Percentiles rank a stretch among this genome's conserved stretches.
Conservation (phyloP, 2,888 invertebrate species). For the Catocala nupta region DNA sequence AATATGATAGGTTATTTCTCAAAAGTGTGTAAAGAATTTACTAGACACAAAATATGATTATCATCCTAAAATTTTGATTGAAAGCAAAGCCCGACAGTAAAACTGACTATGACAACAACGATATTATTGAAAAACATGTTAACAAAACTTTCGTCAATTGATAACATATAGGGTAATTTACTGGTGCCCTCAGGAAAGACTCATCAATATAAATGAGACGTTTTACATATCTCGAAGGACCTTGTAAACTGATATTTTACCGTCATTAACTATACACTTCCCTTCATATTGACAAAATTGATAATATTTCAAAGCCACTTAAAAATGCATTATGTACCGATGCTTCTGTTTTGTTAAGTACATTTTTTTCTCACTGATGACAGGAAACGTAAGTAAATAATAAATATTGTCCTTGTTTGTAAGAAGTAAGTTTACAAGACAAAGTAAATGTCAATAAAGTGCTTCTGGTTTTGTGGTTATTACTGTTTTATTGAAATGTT, state of each 20-base stretch:
- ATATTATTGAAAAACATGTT: too few relatives aligned
- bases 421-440: background rate
- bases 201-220: slow-evolving; percentile 9
- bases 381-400: slow-evolving; percentile 7
- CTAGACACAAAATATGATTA: too few relatives aligned
- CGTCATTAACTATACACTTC: slow-evolving; percentile 12
- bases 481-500: background rate
- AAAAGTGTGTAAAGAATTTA: too few relatives aligned
- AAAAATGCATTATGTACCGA: slow-evolving; percentile 16
- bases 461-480: background rate
- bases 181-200: background rate
- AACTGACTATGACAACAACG: too few relatives aligned
- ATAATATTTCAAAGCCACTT: slow-evolving; percentile 24
- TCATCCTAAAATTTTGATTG: too few relatives aligned
- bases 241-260: slow-evolving; percentile 13
- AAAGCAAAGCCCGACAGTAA: too few relatives aligned
- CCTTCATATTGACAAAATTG: slow-evolving; percentile 6
- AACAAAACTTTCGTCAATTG: too few relatives aligned
- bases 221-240: slow-evolving; percentile 1
- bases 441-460: slow-evolving; percentile 1
- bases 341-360: background rate
- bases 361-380: slow-evolving; percentile 2
- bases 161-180: too few relatives aligned
- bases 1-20: too few relatives aligned
- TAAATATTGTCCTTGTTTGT: slow-evolving; percentile 4